Conservation (phyloP, 1,140 invertebrate genomes). For the Drosophila quadrilineata region DNA sequence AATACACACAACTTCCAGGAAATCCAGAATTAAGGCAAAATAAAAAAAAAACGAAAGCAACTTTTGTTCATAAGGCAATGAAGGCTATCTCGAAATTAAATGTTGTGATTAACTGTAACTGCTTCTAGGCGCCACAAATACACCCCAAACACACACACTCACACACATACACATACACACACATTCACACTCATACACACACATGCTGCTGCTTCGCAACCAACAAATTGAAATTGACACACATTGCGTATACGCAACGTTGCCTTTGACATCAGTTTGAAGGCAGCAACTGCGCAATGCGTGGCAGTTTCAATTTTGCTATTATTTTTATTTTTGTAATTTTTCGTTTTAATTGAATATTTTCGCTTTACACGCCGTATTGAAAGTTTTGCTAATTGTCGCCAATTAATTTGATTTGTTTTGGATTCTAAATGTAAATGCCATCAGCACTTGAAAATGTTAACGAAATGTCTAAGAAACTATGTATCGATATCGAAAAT, state of each 20-base stretch:
- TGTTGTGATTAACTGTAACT: conserved; percentile 71
- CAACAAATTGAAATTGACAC: conserved; percentile 8
- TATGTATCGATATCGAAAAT: conserved; percentile 5
- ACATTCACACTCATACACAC: conserved; percentile 34
- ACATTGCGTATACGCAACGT: conserved; percentile 63
- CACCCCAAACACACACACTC: conserved; percentile 14
- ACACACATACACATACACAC: conserved; percentile 23
- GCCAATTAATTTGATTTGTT: conserved; percentile 3
- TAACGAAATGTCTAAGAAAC: conserved; percentile 33
- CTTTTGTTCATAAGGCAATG: too few relatives aligned
- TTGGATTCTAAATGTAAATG: conserved; percentile 26
- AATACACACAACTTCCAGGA: not conserved
- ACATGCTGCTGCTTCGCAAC: conserved; percentile 40
- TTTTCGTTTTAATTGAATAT: too few relatives aligned
- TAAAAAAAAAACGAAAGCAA: conserved; percentile 10
- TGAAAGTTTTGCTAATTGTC: conserved; percentile 71
- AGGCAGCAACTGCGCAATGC: conserved; percentile 24
- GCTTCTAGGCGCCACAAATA: conserved; percentile 61
- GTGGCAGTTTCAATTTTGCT: not conserved
- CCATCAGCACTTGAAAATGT: conserved; percentile 76
- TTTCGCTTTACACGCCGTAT: too few relatives aligned
- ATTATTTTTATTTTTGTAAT: not conserved
- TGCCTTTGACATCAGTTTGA: conserved; percentile 2
- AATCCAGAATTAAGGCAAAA: conserved; percentile 10
- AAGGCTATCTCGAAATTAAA: conserved; percentile 60